Percentiles rank a stretch among this genome's conserved stretches.
Conservation (phyloP, 2,113 vertebrate species). For the Chloebia gouldiae region DNA sequence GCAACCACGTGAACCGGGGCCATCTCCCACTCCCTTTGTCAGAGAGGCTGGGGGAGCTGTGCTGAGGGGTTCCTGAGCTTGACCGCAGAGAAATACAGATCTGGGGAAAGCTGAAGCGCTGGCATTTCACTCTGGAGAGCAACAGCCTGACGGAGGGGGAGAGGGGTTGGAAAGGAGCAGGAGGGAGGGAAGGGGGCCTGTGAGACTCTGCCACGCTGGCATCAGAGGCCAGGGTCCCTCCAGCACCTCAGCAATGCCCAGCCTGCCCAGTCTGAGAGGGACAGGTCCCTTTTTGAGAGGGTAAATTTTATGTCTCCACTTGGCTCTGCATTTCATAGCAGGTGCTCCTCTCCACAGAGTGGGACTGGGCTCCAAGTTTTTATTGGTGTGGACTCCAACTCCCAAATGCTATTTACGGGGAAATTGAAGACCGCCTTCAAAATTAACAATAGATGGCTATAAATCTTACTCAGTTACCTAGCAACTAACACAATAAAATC, state of each 20-base stretch:
- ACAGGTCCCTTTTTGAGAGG: not conserved
- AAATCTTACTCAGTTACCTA: conserved; percentile 80
- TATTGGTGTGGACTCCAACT: conserved; percentile 57
- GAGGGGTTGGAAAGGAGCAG: not conserved
- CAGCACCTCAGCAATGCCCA: not conserved
- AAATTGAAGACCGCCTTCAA: conserved; percentile 67
- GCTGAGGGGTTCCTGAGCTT: not conserved
- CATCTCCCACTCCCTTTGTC: not conserved
- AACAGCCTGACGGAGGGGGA: not conserved
- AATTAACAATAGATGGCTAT: conserved; percentile 79
- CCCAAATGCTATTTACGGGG: conserved; percentile 65
- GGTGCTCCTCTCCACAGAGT: not conserved
- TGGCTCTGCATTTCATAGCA: not conserved
- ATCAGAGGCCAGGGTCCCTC: not conserved
- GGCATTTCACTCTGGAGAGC: not conserved
- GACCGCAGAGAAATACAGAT: not conserved
- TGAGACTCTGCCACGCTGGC: not conserved
- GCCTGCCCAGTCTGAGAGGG: not conserved
- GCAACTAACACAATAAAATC: conserved; percentile 76
- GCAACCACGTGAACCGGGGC: not conserved
- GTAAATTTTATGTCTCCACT: not conserved
- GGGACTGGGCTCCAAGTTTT: conserved; percentile 38
- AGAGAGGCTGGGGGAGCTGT: not conserved
- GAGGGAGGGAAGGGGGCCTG: not conserved
- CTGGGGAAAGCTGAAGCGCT: not conserved